phyloP scores from a whole-genome alignment of 1,140 invertebrate species.

The Uloborus diversus region DNA sequence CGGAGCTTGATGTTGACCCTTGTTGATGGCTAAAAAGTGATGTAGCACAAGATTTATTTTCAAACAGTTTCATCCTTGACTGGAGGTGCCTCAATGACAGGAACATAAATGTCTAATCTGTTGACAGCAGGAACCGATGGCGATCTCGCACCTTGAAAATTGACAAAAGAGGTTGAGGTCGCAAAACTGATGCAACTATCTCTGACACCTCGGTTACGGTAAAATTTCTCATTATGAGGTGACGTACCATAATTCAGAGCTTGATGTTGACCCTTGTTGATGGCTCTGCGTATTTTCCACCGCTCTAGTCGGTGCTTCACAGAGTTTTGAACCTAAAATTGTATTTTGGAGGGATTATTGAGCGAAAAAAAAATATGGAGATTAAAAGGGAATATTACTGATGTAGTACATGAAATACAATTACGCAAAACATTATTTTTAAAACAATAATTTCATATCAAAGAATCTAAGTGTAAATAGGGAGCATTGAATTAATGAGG shows the following conservation, averaged over 20 bases:
- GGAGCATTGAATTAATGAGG: too few species aligned
- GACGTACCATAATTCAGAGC: neutral
- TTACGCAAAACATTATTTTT: too few species aligned
- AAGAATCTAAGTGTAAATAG: too few species aligned
- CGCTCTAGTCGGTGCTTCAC: constrained; percentile 79
- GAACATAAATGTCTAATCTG: neutral
- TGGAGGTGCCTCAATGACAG: constrained; percentile 5
- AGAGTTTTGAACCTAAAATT: constrained; percentile 69
- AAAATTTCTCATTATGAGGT: constrained; percentile 4
- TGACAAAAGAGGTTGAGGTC: constrained; percentile 48
- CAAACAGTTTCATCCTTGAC: constrained; percentile 30
- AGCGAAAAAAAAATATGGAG: too few species aligned
- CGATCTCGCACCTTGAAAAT: neutral
- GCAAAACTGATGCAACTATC: constrained; percentile 42
- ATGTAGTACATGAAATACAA: too few species aligned
- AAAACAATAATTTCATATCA: too few species aligned
- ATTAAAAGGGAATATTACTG: too few species aligned
- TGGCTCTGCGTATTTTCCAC: constrained; percentile 72
- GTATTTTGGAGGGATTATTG: too few species aligned
- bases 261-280: constrained; percentile 30
- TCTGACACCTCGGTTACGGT: constrained; percentile 24
- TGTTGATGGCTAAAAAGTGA: constrained; percentile 33
- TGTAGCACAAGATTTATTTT: neutral
- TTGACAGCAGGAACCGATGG: constrained; percentile 31
- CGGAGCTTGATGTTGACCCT: neutral